Base-by-base conservation (phyloP, 1,140 invertebrate species). In the Cotesia chilonis region DNA sequence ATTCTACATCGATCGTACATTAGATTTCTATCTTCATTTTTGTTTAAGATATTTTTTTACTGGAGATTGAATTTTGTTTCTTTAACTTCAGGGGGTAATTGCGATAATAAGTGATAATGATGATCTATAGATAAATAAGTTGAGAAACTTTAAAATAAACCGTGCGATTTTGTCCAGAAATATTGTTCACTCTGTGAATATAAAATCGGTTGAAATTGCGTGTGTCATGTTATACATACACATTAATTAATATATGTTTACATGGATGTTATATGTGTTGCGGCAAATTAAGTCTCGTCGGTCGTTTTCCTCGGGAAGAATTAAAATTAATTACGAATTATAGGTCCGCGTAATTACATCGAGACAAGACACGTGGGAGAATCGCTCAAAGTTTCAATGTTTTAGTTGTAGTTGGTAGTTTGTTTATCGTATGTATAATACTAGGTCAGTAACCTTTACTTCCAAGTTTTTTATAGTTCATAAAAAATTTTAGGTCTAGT, bases 261-360 rank as follows among this genome's bases (percentile, higher is more conserved):
- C 10, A 47, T 47, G 28, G 28, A 71, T 71, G 74, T 75, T 75
- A 75, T 55, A 66, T 47, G 10, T 47, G 52, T 73, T 63, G 17
- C 69, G 35, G 67, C 63, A 70, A 75, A 75, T 75, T 72, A 70
- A 70, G 68, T 52, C 12, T 9, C 59, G 37, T 37, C n/a, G 14
- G 41, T 72, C 57, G 52, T 68, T 73, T 55, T 69, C 54, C 51
- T 17, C 20, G 59, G 71, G 63, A 51, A 66, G 64, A 75, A 75
- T 75, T 71, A 75, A 60, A 75, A 73, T 75, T 75, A 75, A 75
- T 75, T 75, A 73, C 71, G 71, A 75, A 75, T 75, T 73, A 75
- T 73, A 71, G 69, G 71, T 60, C 55, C 36, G 47, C 57, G 74
- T 75, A 75, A 75, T 75, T 75, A 75, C 52, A 1, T 54, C 12